Conservation (phyloP, 2,797 vertebrate genomes). For the Phataginus tricuspis region DNA sequence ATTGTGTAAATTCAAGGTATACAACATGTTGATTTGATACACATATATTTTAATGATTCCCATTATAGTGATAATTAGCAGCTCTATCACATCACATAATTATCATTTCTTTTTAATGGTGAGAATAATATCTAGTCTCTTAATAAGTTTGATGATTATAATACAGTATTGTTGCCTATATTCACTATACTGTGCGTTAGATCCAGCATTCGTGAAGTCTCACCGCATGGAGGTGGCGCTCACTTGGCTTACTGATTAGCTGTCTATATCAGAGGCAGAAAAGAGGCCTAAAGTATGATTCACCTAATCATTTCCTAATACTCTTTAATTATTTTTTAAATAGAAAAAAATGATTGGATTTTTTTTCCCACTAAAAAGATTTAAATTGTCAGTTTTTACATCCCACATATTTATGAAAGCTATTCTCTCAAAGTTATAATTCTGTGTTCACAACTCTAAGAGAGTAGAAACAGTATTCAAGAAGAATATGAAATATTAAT, state of each 20-base stretch:
- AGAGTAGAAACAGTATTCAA: background rate
- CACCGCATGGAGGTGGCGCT: background rate
- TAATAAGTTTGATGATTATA: background rate
- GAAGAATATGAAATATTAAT: slow-evolving; percentile 15
- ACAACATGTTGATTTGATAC: background rate
- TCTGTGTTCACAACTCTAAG: background rate
- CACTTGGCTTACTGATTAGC: background rate
- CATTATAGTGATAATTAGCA: background rate
- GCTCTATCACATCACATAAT: background rate
- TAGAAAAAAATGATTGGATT: too few relatives aligned
- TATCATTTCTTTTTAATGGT: background rate
- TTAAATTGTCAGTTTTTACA: background rate
- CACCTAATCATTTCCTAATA: background rate
- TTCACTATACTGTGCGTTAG: background rate
- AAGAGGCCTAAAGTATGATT: background rate
- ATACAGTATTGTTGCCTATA: background rate
- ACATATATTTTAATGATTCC: background rate
- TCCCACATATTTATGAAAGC: background rate
- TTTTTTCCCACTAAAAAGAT: background rate
- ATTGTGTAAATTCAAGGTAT: background rate
- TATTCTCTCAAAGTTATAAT: slow-evolving; percentile 14
- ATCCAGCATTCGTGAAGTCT: background rate
- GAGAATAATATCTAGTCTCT: background rate
- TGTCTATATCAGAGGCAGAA: background rate
- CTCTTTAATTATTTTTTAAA: background rate